These are phyloP conservation scores for Mallotus villosus DNA, from an alignment of 2,797 vertebrate species.

Conservation along the genomic window DNA sequence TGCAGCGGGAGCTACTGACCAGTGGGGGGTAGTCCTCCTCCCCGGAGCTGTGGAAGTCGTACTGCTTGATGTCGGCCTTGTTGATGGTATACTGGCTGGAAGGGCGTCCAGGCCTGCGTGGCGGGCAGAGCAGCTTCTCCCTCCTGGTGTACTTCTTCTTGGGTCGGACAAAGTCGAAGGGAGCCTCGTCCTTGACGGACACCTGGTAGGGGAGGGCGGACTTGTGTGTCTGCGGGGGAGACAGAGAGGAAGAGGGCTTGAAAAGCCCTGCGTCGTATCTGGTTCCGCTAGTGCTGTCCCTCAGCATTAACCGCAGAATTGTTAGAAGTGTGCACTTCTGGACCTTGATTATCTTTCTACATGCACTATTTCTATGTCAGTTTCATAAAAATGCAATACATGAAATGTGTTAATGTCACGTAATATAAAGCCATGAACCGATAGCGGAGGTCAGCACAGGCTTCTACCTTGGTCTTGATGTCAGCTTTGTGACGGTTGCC, in stretches of 20 bases:
- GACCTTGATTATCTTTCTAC: too few relatives aligned
- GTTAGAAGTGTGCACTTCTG: too few relatives aligned
- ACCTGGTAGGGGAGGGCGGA: slow-evolving; percentile 68
- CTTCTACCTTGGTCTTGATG: slow-evolving; percentile 84
- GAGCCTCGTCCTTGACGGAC: slow-evolving; percentile 80
- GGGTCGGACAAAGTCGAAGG: slow-evolving; percentile 78
- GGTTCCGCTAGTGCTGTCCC: too few relatives aligned
- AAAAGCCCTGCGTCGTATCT: too few relatives aligned
- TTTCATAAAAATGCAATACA: too few relatives aligned
- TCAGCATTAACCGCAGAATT: too few relatives aligned
- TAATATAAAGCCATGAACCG: too few relatives aligned
- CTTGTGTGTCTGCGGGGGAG: slow-evolving; percentile 50
- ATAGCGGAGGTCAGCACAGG: not conserved
- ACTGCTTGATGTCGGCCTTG: slow-evolving; percentile 91
- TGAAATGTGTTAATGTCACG: too few relatives aligned
- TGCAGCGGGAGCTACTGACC: slow-evolving; percentile 65
- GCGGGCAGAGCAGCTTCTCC: slow-evolving; percentile 77
- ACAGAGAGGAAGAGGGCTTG: too few relatives aligned
- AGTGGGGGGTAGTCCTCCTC: slow-evolving; percentile 84
- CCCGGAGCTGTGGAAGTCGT: slow-evolving; percentile 94
- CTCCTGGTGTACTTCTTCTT: slow-evolving; percentile 89
- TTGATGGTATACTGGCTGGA: slow-evolving; percentile 78
- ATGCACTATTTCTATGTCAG: too few relatives aligned
- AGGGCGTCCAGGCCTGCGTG: slow-evolving; percentile 73
- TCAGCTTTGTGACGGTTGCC: slow-evolving; percentile 85